Evolutionary conservation across 2,888 invertebrate genomes (phyloP), one percentile per base, ranked within the genome.

Genomic region (Panzeria rudis): DNA sequence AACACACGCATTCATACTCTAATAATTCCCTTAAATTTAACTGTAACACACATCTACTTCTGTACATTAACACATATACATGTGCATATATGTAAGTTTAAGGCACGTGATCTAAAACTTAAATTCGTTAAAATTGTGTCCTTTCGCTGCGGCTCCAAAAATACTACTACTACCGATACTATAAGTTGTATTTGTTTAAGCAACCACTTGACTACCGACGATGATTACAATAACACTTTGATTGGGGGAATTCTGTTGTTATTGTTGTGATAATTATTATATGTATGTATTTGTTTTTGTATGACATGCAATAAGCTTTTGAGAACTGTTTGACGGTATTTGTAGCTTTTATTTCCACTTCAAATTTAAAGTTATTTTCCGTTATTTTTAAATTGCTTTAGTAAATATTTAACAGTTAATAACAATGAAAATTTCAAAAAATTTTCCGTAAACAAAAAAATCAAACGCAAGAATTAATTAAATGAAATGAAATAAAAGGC

Each of bases 61-160:
- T 13, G 52, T 15, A 41, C 2, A 15, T 15, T 23, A 20, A 59
- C 25, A 17, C 11, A 17, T 11, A 23, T 54, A 54, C 13, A 72
- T 54, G 25, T 54, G 3, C 25, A 52, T 52, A 29, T 17, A 29
- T 50, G 17, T 35, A 56, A 29, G 17, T 66, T 64, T 56, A 77
- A 68, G 82, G 73, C 85, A 85, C 82, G 85, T 85, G 85, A 85
- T 85, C 68, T 64, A 64, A 62, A 69, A 85, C 32, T 25, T 13
- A 59, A 72, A 77, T 68, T 81, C 54, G 68, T 56, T 77, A 69
- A 61, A 72, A 64, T 41, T 69, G 68, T 82, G 82, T 82, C 85
- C 82, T 82, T 85, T 82, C 82, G 68, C 59, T 69, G 64, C 62
- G 85, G 77, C 85, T 85, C 82, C 85, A 82, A 59, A 78, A 85